phyloP scores from a whole-genome alignment of 64 coral and sea anemone genomes.

The Hydrozoanthus tunicans region DNA sequence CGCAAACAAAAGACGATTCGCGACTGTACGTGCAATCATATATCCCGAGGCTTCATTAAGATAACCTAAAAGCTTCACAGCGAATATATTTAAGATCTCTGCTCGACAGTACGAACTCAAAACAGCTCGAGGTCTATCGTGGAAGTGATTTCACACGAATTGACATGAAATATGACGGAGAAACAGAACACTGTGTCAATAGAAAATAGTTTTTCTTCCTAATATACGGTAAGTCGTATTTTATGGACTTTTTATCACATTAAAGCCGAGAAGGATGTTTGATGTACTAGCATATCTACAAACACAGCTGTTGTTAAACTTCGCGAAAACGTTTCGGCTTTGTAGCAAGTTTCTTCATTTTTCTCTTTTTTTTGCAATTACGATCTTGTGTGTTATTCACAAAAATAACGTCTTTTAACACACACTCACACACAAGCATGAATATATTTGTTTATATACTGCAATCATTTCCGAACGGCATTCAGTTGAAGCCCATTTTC shows the following conservation, averaged over 20 bases:
- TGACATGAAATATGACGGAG: not conserved
- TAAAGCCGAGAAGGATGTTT: not conserved
- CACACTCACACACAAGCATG: too few species aligned
- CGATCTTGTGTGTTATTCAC: not conserved
- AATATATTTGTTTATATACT: not conserved
- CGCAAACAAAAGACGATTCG: slow-evolving; percentile 10
- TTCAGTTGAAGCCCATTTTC: not conserved
- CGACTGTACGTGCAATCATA: not conserved
- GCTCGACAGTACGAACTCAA: slow-evolving; percentile 14
- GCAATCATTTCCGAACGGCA: not conserved
- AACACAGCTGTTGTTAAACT: slow-evolving; percentile 30
- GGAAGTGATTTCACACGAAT: not conserved
- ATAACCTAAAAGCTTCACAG: slow-evolving; percentile 1
- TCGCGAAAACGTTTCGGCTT: not conserved
- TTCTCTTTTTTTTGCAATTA: slow-evolving; percentile 17
- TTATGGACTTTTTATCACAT: not conserved
- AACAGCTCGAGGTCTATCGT: slow-evolving; percentile 11
- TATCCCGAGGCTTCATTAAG: slow-evolving; percentile 38
- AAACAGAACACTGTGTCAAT: not conserved
- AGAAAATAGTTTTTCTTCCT: not conserved
- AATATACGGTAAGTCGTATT: slow-evolving; percentile 14
- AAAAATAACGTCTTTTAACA: not conserved
- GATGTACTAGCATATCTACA: not conserved
- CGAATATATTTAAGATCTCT: slow-evolving; percentile 30
- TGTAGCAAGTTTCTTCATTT: not conserved